Evolutionary conservation across 1,140 invertebrate genomes (phyloP).

Genomic region (Limonius californicus): DNA sequence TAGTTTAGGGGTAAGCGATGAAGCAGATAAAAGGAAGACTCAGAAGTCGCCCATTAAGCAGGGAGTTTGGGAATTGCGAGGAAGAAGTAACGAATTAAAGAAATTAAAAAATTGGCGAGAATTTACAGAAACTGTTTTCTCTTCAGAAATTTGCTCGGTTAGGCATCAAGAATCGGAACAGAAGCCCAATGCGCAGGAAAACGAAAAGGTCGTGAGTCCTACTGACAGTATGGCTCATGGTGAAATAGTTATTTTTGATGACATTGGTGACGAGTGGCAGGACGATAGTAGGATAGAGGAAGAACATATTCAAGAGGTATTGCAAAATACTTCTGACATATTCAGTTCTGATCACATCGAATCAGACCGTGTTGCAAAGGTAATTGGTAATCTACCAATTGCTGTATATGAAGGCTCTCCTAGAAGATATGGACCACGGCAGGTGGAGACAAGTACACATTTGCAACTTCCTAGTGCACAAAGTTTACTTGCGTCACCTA

Average conservation of each 20-base stretch:
- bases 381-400: conserved; percentile 84
- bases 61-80: conserved; percentile 61
- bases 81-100: conserved; percentile 54
- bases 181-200: conserved; percentile 24
- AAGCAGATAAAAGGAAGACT: conserved; percentile 53
- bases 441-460: conserved; percentile 45
- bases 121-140: conserved; percentile 62
- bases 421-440: conserved; percentile 68
- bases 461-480: conserved; percentile 55
- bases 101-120: conserved; percentile 53
- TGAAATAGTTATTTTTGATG: conserved; percentile 77
- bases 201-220: conserved; percentile 36
- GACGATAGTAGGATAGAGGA: conserved; percentile 29
- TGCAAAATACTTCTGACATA: conserved; percentile 31
- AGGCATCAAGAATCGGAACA: conserved; percentile 30
- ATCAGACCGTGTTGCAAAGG: conserved; percentile 63
- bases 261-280: conserved; percentile 73
- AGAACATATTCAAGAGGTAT: conserved; percentile 32
- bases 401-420: conserved; percentile 90
- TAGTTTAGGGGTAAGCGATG: conserved; percentile 50
- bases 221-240: conserved; percentile 50
- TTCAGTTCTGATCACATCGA: conserved; percentile 36
- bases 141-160: conserved; percentile 60
- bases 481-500: conserved; percentile 60
- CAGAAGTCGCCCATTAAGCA: conserved; percentile 57